phyloP scores from a whole-genome alignment of 1,140 invertebrate genomes.

The Lordiphosa clarofinis region DNA sequence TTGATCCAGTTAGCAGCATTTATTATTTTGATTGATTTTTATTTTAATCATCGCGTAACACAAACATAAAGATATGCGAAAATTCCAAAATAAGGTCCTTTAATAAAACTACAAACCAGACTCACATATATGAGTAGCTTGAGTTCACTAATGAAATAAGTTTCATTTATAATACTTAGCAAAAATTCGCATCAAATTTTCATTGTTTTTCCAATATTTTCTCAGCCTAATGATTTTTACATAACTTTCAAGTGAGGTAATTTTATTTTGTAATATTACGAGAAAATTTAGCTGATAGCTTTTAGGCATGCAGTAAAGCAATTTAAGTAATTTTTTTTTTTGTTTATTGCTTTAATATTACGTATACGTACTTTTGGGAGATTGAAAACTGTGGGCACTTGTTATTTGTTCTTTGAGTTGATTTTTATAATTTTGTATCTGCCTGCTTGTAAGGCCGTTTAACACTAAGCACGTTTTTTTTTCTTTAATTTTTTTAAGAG shows the following conservation, averaged over 20 bases:
- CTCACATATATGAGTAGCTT: too few species aligned
- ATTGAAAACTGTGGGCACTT: slow-evolving; percentile 10
- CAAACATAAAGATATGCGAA: too few species aligned
- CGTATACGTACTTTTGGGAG: slow-evolving; percentile 47
- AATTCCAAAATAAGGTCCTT: too few species aligned
- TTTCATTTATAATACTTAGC: neutral
- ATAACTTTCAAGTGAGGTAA: slow-evolving; percentile 28
- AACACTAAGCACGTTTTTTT: slow-evolving; percentile 32
- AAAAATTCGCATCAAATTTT: neutral
- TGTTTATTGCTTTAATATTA: slow-evolving; percentile 17
- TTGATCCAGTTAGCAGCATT: too few species aligned
- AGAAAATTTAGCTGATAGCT: slow-evolving; percentile 20
- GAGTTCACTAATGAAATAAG: too few species aligned
- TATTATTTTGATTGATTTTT: too few species aligned
- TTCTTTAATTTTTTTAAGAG: neutral
- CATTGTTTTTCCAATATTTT: slow-evolving; percentile 11
- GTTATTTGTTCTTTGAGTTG: slow-evolving; percentile 12
- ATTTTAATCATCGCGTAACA: too few species aligned
- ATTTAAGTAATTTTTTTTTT: slow-evolving; percentile 2
- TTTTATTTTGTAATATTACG: slow-evolving; percentile 8
- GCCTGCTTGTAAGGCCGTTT: slow-evolving; percentile 23
- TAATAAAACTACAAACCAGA: too few species aligned
- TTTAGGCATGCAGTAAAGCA: slow-evolving; percentile 20
- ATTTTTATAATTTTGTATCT: slow-evolving; percentile 13
- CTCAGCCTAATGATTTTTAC: slow-evolving; percentile 19